These are phyloP conservation scores for Sisyra nigra DNA, from an alignment of 2,888 invertebrate genomes.

Conservation along the genomic window DNA sequence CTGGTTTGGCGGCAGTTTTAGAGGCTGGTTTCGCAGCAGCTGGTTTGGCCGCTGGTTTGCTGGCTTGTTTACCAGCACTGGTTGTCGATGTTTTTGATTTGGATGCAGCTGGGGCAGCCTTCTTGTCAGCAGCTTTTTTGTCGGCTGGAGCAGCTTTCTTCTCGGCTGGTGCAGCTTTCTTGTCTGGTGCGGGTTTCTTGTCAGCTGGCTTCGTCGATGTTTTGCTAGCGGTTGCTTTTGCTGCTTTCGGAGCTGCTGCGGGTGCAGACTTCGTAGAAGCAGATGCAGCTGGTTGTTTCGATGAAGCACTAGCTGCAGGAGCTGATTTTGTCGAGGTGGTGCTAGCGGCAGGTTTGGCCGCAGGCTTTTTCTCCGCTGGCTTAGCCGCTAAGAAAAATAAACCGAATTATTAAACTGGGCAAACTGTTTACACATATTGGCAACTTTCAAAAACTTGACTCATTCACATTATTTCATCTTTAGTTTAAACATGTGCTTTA, in stretches of 20 bases:
- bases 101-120: slow-evolving; percentile 23
- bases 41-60: slow-evolving; percentile 13
- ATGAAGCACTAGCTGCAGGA: slow-evolving; percentile 19
- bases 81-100: slow-evolving; percentile 16
- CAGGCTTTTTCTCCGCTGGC: slow-evolving; percentile 37
- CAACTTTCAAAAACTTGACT: too few species aligned
- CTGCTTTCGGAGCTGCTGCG: slow-evolving; percentile 27
- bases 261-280: slow-evolving; percentile 23
- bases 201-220: slow-evolving; percentile 20
- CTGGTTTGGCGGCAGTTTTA: background rate
- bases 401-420: too few species aligned
- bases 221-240: slow-evolving; percentile 22
- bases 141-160: slow-evolving; percentile 21
- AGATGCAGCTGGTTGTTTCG: slow-evolving; percentile 27
- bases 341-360: slow-evolving; percentile 14
- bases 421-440: too few species aligned
- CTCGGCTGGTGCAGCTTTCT: slow-evolving; percentile 24
- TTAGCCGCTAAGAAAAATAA: slow-evolving; percentile 30
- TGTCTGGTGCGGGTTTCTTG: slow-evolving; percentile 18
- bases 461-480: background rate
- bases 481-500: background rate
- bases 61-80: too few species aligned
- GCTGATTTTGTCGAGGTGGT: slow-evolving; percentile 23
- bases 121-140: slow-evolving; percentile 23
- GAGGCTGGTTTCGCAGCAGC: slow-evolving; percentile 10